Evolutionary conservation across 2,113 vertebrate genomes (phyloP).

Genomic region (Ptyas mucosa): DNA sequence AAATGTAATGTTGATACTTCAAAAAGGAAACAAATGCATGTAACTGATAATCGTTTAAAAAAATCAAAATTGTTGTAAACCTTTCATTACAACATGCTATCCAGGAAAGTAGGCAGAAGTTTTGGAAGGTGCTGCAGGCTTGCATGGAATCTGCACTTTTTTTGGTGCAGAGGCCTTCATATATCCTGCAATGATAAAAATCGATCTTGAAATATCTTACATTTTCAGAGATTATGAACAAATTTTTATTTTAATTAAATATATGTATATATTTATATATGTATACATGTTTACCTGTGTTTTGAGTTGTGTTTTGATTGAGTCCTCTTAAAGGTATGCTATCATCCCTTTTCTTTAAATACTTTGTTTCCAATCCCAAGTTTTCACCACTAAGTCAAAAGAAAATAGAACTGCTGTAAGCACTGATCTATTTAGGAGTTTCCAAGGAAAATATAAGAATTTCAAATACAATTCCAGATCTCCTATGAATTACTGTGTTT

Average conservation of each 20-base stretch:
- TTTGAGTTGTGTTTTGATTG: slow-evolving; percentile 69
- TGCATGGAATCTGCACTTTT: slow-evolving; percentile 29
- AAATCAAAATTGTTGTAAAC: fast-evolving
- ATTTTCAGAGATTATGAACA: neutral
- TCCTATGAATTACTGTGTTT: neutral
- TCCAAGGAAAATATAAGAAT: neutral
- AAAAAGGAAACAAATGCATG: neutral
- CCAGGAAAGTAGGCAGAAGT: slow-evolving; percentile 85
- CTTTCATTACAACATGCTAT: slow-evolving; percentile 41
- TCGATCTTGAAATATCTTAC: fast-evolving
- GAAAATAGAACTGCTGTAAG: slow-evolving; percentile 18
- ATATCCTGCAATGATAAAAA: slow-evolving; percentile 67
- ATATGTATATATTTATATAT: slow-evolving; percentile 4
- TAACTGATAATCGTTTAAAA: fast-evolving
- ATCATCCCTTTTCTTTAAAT: slow-evolving; percentile 86
- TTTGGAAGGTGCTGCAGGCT: slow-evolving; percentile 40
- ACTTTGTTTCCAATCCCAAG: slow-evolving; percentile 82
- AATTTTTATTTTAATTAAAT: neutral
- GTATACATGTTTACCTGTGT: slow-evolving; percentile 46
- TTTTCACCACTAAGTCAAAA: slow-evolving; percentile 68
- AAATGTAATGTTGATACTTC: neutral
- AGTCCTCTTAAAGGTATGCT: slow-evolving; percentile 83
- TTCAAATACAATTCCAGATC: neutral
- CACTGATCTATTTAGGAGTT: no score
- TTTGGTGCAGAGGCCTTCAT: slow-evolving; percentile 53